Conservation (phyloP, 2,797 vertebrate genomes). For the Gymnocypris eckloni region DNA sequence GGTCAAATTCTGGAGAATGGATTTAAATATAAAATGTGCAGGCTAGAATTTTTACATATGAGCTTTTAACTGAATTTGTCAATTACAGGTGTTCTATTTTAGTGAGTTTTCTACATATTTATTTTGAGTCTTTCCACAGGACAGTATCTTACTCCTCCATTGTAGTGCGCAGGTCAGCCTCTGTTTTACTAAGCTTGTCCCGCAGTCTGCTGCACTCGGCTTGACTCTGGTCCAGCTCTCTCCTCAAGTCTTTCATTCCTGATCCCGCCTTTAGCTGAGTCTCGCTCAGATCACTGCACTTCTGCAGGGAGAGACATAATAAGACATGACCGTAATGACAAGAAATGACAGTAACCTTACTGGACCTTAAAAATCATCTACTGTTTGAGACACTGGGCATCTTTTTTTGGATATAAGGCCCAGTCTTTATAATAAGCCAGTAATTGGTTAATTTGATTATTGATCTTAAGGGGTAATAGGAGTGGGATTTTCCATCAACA, state of each 20-base stretch:
- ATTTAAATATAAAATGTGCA: background rate
- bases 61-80: background rate
- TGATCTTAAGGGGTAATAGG: constrained; percentile 32
- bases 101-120: background rate
- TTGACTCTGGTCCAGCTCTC: constrained; percentile 75
- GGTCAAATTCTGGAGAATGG: constrained; percentile 8
- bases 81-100: background rate
- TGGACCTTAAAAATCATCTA: background rate
- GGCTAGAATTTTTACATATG: background rate
- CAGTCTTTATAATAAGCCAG: constrained; percentile 38
- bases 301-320: constrained; percentile 65
- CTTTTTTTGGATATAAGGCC: constrained; percentile 21
- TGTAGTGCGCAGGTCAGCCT: constrained; percentile 86
- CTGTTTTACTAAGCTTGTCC: constrained; percentile 83
- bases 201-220: constrained; percentile 81
- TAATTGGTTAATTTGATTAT: constrained; percentile 52
- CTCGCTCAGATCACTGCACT: constrained; percentile 78
- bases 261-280: constrained; percentile 75
- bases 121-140: background rate
- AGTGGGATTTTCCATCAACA: constrained; percentile 19
- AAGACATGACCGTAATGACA: constrained; percentile 29
- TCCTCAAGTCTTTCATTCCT: constrained; percentile 79
- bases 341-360: background rate
- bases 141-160: constrained; percentile 90
- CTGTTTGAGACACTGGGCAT: background rate